phyloP scores from a whole-genome alignment of 2,797 vertebrate species.

The Protonibea diacanthus region DNA sequence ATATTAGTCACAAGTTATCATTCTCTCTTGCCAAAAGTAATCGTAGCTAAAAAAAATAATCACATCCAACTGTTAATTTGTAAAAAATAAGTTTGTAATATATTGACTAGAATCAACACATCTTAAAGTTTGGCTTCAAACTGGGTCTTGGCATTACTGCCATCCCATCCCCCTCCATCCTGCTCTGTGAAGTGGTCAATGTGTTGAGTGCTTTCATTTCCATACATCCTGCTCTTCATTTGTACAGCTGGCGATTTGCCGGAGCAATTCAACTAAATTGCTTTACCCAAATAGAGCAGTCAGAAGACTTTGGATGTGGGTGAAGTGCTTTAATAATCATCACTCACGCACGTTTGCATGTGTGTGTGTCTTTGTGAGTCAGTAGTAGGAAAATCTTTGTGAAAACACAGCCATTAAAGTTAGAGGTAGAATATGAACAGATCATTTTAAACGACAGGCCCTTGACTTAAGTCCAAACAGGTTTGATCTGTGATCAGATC shows the following conservation, averaged over 20 bases:
- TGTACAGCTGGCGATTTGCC: slow-evolving; percentile 68
- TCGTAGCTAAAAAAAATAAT: too few relatives aligned
- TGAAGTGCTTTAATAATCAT: slow-evolving; percentile 51
- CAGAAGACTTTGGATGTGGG: slow-evolving; percentile 42
- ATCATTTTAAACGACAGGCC: slow-evolving; percentile 22
- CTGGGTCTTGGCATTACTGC: background rate
- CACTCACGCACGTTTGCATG: slow-evolving; percentile 12
- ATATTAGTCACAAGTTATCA: background rate
- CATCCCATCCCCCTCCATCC: slow-evolving; percentile 16
- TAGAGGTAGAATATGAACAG: slow-evolving; percentile 24
- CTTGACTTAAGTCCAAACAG: slow-evolving; percentile 30
- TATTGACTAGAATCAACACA: background rate
- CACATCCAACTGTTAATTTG: slow-evolving; percentile 1
- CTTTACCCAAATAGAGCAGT: slow-evolving; percentile 48
- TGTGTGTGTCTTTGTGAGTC: slow-evolving; percentile 16
- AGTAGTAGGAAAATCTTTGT: slow-evolving; percentile 31
- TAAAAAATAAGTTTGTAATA: background rate
- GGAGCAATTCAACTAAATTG: slow-evolving; percentile 65
- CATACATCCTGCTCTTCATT: slow-evolving; percentile 67
- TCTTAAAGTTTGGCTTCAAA: slow-evolving; percentile 3
- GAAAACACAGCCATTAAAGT: slow-evolving; percentile 36
- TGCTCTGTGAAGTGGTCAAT: slow-evolving; percentile 39
- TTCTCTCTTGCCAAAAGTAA: background rate
- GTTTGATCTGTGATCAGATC: slow-evolving; percentile 52
- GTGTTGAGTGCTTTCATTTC: slow-evolving; percentile 41